Conservation (phyloP, 2,797 vertebrate species). For the Siniperca scherzeri region DNA sequence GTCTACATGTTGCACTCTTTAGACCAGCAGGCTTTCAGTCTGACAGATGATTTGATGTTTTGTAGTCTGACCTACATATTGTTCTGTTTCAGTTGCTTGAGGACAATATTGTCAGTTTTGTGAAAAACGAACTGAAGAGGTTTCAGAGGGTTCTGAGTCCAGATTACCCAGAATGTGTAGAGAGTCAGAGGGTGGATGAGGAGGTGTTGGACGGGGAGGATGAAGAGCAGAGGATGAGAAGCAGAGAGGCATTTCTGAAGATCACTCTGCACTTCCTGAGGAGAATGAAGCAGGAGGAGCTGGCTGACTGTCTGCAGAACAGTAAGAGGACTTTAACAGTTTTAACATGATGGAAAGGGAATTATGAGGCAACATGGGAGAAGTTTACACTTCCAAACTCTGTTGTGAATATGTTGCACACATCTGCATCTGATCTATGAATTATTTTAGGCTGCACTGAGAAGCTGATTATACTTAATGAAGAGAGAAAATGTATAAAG, state of each 20-base stretch:
- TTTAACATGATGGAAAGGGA: neutral
- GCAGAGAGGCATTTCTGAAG: constrained; percentile 28
- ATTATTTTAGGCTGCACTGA: no score
- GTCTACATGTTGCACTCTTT: no score
- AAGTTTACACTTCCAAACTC: no score
- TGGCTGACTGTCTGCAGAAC: constrained; percentile 14
- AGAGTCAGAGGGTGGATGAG: neutral
- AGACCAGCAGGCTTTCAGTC: neutral
- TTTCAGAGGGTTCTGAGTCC: constrained; percentile 9
- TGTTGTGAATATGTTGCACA: no score
- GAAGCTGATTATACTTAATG: no score
- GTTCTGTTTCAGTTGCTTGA: constrained; percentile 30
- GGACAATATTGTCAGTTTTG: neutral
- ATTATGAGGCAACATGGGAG: no score
- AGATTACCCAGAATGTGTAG: neutral
- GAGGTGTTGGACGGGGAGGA: neutral
- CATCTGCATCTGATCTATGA: no score
- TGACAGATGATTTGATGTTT: neutral
- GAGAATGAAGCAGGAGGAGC: neutral
- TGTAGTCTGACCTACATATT: neutral
- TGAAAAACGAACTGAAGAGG: constrained; percentile 24
- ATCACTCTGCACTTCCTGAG: constrained; percentile 13
- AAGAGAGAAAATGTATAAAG: no score
- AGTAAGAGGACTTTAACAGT: constrained; percentile 10
- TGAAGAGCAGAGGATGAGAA: constrained; percentile 10